These are phyloP conservation scores for Aphis gossypii DNA, from an alignment of 1,140 invertebrate species.

Conservation along the genomic window DNA sequence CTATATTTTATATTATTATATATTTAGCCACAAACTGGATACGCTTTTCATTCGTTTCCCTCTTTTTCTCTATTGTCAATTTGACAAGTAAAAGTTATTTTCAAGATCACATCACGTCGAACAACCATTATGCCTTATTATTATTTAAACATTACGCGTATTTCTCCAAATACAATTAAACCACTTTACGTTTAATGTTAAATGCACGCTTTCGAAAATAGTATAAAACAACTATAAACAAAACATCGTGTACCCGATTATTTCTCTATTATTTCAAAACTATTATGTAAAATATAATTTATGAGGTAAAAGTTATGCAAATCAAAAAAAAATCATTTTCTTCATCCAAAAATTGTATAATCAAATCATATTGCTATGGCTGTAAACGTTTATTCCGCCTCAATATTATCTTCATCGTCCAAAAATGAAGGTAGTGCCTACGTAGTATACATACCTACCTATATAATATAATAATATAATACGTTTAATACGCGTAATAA, in stretches of 20 bases:
- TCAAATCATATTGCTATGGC: neutral
- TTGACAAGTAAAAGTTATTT: neutral
- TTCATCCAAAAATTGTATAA: neutral
- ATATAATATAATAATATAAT: constrained; percentile 2
- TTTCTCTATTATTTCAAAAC: neutral
- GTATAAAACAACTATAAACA: neutral
- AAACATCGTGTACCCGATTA: neutral
- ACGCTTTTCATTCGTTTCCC: neutral
- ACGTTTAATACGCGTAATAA: neutral
- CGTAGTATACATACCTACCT: neutral
- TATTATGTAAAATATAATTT: constrained; percentile 16
- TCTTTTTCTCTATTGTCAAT: neutral
- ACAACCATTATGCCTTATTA: neutral
- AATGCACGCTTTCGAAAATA: neutral
- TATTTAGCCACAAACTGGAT: neutral
- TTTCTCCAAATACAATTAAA: neutral
- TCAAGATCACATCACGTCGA: neutral
- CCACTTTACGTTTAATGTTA: neutral
- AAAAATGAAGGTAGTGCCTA: neutral
- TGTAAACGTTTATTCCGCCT: neutral
- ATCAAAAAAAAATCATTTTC: neutral
- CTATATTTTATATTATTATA: neutral
- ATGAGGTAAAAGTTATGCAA: neutral
- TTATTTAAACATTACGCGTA: neutral
- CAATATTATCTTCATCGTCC: neutral